These are phyloP conservation scores for Listronotus bonariensis DNA, from an alignment of 1,140 invertebrate genomes.

Conservation along the genomic window DNA sequence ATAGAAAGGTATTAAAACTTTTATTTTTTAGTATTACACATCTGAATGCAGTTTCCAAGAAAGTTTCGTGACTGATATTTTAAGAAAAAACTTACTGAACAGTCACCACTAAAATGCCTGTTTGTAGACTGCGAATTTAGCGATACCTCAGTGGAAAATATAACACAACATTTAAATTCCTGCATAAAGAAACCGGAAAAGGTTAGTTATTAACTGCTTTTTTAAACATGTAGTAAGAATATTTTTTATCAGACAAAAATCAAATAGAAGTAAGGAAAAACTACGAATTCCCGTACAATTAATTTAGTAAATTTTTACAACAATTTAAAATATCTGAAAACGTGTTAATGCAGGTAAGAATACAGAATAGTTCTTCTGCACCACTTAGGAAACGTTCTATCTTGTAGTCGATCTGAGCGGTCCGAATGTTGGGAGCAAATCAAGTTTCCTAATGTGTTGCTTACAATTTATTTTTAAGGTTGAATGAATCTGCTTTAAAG, in stretches of 20 bases:
- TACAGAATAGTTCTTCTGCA: no score
- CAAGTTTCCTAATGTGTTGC: no score
- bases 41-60: constrained; percentile 27
- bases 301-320: not conserved
- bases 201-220: constrained; percentile 18
- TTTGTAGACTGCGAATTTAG: constrained; percentile 38
- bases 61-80: constrained; percentile 16
- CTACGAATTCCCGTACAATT: not conserved
- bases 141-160: constrained; percentile 12
- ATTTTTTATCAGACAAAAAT: no score
- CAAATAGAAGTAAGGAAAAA: no score
- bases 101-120: constrained; percentile 28
- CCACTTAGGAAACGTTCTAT: no score
- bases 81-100: constrained; percentile 12
- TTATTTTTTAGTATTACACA: constrained; percentile 21
- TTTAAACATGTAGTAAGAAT: no score
- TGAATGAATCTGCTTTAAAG: no score
- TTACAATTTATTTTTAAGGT: no score
- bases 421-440: no score
- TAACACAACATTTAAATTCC: constrained; percentile 40
- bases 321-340: not conserved
- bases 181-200: constrained; percentile 41
- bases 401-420: no score
- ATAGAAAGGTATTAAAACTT: no score
- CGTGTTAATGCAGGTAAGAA: no score